A percentile compares a stretch with the other conserved stretches of the same genome.
Evolutionary conservation across 2,113 vertebrate genomes (phyloP).

Genomic region (Daboia siamensis): DNA sequence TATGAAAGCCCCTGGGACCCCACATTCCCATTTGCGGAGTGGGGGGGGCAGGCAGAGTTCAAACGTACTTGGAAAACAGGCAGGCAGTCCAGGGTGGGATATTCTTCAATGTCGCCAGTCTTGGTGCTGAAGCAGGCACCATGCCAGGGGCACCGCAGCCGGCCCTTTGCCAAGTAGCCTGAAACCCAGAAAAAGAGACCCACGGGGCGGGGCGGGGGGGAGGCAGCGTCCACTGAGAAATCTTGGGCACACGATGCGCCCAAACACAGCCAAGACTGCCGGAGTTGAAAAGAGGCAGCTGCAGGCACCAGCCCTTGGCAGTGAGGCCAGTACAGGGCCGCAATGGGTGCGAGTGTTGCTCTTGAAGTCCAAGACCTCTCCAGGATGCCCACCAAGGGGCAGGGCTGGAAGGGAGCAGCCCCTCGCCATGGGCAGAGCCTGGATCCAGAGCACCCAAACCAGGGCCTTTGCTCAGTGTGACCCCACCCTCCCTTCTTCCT

Average conservation of each 20-base stretch:
- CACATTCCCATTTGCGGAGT: not conserved
- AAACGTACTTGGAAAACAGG: conserved; percentile 62
- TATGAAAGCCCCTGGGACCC: not conserved
- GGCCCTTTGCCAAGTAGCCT: conserved; percentile 76
- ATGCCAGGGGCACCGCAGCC: conserved; percentile 84
- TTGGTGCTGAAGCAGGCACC: conserved; percentile 83
- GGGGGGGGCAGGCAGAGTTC: not conserved
- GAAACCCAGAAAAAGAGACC: not conserved
- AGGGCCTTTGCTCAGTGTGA: not conserved
- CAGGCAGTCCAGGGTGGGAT: conserved; percentile 80
- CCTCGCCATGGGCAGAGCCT: not conserved
- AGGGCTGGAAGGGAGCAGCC: not conserved
- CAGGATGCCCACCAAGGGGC: not conserved
- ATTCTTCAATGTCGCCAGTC: conserved; percentile 88
- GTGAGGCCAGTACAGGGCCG: not conserved
- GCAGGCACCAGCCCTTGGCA: not conserved
- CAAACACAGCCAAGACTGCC: not conserved
- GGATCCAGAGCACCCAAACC: not conserved
- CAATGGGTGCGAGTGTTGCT: too few species aligned
- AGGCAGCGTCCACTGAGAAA: not conserved
- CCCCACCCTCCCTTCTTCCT: not conserved
- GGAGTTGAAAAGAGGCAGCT: not conserved
- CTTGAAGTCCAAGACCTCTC: not conserved
- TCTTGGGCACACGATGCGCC: not conserved
- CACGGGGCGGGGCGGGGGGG: fast-evolving